Base-by-base conservation (phyloP, 2,113 vertebrate genomes). In the Varanus salvator region DNA sequence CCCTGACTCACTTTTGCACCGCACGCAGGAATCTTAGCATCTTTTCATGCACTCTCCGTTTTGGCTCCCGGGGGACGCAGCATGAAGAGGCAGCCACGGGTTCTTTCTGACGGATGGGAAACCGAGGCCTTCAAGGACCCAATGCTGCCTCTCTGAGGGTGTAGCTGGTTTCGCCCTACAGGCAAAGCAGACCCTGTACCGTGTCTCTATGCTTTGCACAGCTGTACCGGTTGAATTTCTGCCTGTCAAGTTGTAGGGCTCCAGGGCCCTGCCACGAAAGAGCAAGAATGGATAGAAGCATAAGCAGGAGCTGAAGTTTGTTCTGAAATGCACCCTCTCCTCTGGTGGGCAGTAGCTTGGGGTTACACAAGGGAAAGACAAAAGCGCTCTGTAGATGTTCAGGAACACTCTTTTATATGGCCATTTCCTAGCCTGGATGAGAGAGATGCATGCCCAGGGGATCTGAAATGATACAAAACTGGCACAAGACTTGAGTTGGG, bases 41-140 rank as follows among this genome's bases (percentile, higher is more conserved):
- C 68, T 29, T 69, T 57, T 82, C 72, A 81, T 88, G 78, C 78
- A 69, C 14, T 69, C 12, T 81, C 64, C 87, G 71, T 87, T 44
- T 57, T 29, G 14, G 3, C 12, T 68, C 86, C 77, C 54, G 1
- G 12, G 87, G 78, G 78, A 88, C 68, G 44, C 21, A 82, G 25
- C 2, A 71, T 74, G 50, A 44, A 60, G 60, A 88, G 27, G n/a
- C 87, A 57, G 87, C 48, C 68, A 29, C 82, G 44, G 44, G 60
- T 82, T 72, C 50, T 29, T 88, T 72, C 48, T 82, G 87, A 48
- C 87, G 74, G n/a, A 15, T 21, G 50, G 87, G 60, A 88, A 38
- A 52, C 25, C 2, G 21, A 54, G 48, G 84, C n/a, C 17, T 38
- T 29, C 6, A 9, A 80, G 54, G 14, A 34, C 0, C 21, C 64